These are phyloP conservation scores for Corythucha ciliata DNA, from an alignment of 2,888 invertebrate genomes.

Conservation along the genomic window DNA sequence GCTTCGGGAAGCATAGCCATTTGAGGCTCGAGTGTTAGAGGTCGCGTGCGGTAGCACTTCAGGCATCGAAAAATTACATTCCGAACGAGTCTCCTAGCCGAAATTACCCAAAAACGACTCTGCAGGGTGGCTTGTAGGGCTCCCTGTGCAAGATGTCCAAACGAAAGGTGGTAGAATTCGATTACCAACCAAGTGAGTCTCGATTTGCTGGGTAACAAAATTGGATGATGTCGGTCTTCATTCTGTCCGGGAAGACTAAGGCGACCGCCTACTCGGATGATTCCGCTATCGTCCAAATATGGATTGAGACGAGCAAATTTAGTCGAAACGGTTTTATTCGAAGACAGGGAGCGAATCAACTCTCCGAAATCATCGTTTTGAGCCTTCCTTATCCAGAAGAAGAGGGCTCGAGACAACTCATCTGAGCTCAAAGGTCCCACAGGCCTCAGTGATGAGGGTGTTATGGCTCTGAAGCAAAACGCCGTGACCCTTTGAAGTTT, in stretches of 20 bases:
- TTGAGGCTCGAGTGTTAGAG: slow-evolving; percentile 10
- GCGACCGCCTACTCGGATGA: slow-evolving; percentile 24
- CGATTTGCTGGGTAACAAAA: slow-evolving; percentile 18
- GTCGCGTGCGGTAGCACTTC: slow-evolving; percentile 16
- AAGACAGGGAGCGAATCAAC: no score
- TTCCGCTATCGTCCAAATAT: slow-evolving; percentile 12
- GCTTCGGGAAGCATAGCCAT: slow-evolving; percentile 24
- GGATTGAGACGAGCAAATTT: slow-evolving; percentile 9
- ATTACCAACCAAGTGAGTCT: no score
- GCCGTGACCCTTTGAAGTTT: no score
- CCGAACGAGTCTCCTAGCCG: slow-evolving; percentile 6
- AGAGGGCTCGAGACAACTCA: no score
- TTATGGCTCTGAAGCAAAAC: no score
- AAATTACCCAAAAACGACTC: slow-evolving; percentile 17
- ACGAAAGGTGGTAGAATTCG: slow-evolving; percentile 15
- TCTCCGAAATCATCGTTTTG: no score
- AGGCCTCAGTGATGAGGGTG: no score
- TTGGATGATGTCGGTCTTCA: slow-evolving; percentile 14
- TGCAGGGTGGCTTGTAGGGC: slow-evolving; percentile 12
- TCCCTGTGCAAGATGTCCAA: slow-evolving; percentile 19
- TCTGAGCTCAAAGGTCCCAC: no score
- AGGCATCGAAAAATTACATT: slow-evolving; percentile 15
- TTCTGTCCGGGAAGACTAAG: slow-evolving; percentile 5
- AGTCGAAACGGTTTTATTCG: no score
- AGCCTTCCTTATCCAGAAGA: no score